Base-by-base conservation (phyloP, 2,797 vertebrate species). In the Tiaroga cobitis region DNA sequence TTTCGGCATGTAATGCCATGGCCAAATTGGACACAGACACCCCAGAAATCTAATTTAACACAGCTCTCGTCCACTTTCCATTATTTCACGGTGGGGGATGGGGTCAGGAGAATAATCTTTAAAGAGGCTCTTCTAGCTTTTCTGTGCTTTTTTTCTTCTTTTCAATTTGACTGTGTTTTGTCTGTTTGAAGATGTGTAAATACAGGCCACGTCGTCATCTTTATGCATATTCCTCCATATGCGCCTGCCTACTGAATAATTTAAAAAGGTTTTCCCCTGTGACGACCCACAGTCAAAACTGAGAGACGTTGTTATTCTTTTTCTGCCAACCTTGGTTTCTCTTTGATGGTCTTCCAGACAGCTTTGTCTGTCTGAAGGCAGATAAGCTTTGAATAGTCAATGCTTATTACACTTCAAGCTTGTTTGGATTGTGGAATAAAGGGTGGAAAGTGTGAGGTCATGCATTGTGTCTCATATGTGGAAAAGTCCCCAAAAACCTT, bases 111-210 rank as follows among this genome's bases (percentile, higher is more conserved):
- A 73, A 85, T 85, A 87, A 87, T 84, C 85, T 87, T 80, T 83
- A 85, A 80, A 86, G 65, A 41, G 3, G 15, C 41, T 81, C 65
- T 56, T 80, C 8, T 19, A 63, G 80, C 18, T 65, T 56, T 51
- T 70, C 34, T 80, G 70, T 73, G 7, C 26, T 49, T 4, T 51
- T 69, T 74, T 77, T 13, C 21, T 24, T 24, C 9, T 73, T 81
- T 61, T 19, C 15, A 63, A 34, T 65, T 51, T 24, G 61, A 77
- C 82, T 81, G 63, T 83, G 39, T 85, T 83, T 69, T 69, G n/a
- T 85, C 82, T 89, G 83, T 87, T 86, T 81, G 75, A 59, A 82
- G 86, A 83, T 15, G 13, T 75, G 78, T 81, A 87, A 87, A 89
- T 88, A 81, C 65, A 84, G 75, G 85, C 77, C 80, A 83, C n/a